Percentiles rank a stretch among this genome's conserved stretches.
Evolutionary conservation across 1,140 invertebrate genomes (phyloP).

Genomic region (Eurosta solidaginis): DNA sequence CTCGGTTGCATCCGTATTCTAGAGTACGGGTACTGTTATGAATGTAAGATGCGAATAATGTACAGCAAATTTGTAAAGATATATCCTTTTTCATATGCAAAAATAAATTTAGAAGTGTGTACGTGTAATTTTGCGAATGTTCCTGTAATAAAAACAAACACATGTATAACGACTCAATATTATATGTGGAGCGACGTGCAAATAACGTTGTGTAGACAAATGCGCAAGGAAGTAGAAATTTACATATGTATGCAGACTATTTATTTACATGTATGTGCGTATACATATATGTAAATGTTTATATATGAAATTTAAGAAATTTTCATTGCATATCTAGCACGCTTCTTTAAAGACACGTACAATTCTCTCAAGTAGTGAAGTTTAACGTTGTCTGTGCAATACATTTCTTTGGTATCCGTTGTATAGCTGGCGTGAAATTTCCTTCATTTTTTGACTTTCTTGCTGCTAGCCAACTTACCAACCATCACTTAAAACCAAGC

Average conservation of each 20-base stretch:
- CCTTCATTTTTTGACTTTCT: background rate
- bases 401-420: background rate
- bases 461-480: background rate
- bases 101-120: background rate
- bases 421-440: background rate
- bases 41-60: background rate
- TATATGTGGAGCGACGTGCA: background rate
- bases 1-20: background rate
- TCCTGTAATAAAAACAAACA: background rate
- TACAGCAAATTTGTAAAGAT: no score
- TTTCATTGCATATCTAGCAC: background rate
- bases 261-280: background rate
- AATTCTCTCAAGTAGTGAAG: background rate
- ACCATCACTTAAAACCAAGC: background rate
- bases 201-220: background rate
- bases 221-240: background rate
- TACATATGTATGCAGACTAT: no score
- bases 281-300: background rate
- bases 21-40: background rate
- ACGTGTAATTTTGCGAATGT: background rate
- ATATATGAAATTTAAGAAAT: no score
- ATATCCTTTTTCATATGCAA: background rate
- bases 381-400: no score
- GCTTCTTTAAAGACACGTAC: background rate
- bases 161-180: background rate